A percentile compares a stretch with the other conserved stretches of the same genome.
These are phyloP conservation scores for Dysidea cf. avara DNA, from an alignment of 37 sponge, comb jelly and placozoan genomes.

Conservation along the genomic window DNA sequence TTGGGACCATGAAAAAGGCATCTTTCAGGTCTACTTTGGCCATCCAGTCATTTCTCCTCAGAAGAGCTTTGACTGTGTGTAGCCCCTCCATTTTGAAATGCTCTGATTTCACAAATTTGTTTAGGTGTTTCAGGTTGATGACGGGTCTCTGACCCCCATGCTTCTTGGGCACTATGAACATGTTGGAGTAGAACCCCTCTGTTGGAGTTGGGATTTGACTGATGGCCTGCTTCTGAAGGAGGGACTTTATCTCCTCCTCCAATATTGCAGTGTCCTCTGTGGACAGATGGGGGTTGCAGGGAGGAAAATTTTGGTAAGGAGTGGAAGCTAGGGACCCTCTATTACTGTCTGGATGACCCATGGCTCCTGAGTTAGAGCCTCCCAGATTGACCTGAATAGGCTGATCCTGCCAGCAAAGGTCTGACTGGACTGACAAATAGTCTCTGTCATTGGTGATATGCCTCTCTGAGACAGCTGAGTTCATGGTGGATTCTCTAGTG, in stretches of 20 bases:
- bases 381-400: slow-evolving; percentile 1
- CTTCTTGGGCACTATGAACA: slow-evolving; percentile 15
- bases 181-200: slow-evolving; percentile 4
- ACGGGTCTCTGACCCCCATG: slow-evolving; percentile 10
- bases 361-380: background rate
- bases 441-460: too few species aligned
- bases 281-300: too few species aligned
- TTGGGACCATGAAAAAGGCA: slow-evolving; percentile 15
- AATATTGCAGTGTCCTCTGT: too few species aligned
- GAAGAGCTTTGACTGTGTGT: slow-evolving; percentile 6
- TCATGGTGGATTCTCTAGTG: too few species aligned
- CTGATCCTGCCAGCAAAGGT: background rate
- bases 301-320: too few species aligned
- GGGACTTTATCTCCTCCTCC: too few species aligned
- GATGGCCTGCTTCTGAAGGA: too few species aligned
- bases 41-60: background rate
- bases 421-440: too few species aligned
- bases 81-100: too few species aligned
- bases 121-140: slow-evolving; percentile 20
- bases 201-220: too few species aligned
- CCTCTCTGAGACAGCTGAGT: too few species aligned
- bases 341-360: slow-evolving; percentile 14
- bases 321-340: background rate
- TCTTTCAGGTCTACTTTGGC: slow-evolving; percentile 20
- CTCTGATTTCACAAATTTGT: slow-evolving; percentile 1